A percentile compares a stretch with the other conserved stretches of the same genome.
Conservation (phyloP, 2,797 vertebrate genomes). For the Margarornis squamiger region DNA sequence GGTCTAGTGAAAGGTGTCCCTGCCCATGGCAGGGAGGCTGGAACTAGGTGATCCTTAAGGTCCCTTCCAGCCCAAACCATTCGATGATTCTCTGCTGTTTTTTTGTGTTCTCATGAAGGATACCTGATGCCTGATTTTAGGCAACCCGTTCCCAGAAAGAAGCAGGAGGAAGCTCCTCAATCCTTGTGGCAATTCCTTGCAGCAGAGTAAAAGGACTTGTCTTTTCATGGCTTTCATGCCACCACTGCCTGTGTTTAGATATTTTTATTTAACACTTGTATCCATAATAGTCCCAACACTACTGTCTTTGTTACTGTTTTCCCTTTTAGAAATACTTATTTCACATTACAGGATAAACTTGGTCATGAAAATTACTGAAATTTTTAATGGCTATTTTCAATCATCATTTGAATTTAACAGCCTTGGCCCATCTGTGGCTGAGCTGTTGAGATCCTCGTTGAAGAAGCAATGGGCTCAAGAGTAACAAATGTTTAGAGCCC, state of each 20-base stretch:
- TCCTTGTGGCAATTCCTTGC: neutral
- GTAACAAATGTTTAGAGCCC: neutral
- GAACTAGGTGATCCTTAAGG: neutral
- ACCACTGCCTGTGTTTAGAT: neutral
- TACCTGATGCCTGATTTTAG: neutral
- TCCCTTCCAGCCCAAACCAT: neutral
- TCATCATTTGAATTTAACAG: neutral
- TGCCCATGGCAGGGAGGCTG: neutral
- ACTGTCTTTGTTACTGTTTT: neutral
- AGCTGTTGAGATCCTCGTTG: neutral
- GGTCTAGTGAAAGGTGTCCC: neutral
- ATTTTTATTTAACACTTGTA: neutral
- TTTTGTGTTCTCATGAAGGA: neutral
- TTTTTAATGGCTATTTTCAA: neutral
- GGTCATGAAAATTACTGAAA: neutral
- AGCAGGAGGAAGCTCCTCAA: neutral
- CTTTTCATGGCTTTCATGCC: neutral
- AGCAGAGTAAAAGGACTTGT: neutral
- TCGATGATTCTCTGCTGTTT: fast-evolving
- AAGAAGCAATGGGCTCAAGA: neutral
- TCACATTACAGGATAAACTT: neutral
- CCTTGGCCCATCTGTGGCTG: neutral
- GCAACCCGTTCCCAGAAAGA: neutral
- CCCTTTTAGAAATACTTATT: neutral
- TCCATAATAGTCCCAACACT: neutral